These are phyloP conservation scores for Arrhamphus sclerolepis DNA, from an alignment of 2,797 vertebrate species.

Conservation along the genomic window DNA sequence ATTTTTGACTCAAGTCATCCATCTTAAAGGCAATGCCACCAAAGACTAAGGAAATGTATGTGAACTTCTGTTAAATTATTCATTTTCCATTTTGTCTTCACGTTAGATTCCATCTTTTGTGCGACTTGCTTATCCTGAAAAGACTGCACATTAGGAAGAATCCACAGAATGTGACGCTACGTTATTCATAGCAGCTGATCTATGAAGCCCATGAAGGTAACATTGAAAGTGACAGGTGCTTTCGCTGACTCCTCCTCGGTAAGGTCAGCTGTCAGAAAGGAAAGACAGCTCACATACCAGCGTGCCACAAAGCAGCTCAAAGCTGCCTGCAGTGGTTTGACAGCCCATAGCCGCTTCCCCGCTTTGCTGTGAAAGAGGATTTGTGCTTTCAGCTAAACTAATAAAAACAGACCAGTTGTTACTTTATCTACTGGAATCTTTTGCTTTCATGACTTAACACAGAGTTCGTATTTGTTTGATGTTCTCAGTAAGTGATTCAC, in stretches of 20 bases:
- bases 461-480: too few species aligned
- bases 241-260: conserved; percentile 42
- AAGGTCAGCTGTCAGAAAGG: conserved; percentile 39
- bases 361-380: conserved; percentile 13
- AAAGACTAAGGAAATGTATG: too few species aligned
- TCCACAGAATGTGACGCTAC: conserved; percentile 7
- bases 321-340: conserved; percentile 32
- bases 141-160: neutral
- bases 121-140: neutral
- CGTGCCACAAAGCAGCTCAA: conserved; percentile 47
- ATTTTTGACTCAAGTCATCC: too few species aligned
- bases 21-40: too few species aligned
- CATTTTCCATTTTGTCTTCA: neutral
- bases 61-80: neutral
- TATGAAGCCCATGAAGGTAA: conserved; percentile 6
- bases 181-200: conserved; percentile 24
- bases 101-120: neutral
- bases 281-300: conserved; percentile 52
- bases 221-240: conserved; percentile 57
- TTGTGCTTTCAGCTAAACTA: neutral
- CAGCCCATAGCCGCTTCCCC: conserved; percentile 13
- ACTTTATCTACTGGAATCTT: neutral
- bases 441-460: neutral
- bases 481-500: neutral
- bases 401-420: neutral